Evolutionary conservation across 2,888 invertebrate genomes (phyloP).

Genomic region (Pegoplata infirma): DNA sequence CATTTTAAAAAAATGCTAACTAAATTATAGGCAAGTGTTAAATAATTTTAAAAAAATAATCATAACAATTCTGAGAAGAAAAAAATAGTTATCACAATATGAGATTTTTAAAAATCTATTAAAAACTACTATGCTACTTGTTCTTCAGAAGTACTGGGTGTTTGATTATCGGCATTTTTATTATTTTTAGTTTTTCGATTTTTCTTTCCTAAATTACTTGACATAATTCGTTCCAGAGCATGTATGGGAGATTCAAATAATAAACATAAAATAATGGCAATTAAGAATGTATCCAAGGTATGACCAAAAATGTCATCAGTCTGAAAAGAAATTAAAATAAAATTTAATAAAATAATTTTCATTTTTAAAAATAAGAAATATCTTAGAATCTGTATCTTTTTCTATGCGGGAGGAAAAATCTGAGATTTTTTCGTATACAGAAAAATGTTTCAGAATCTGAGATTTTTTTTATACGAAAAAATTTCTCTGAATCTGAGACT

Average conservation of each 20-base stretch:
- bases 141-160: constrained; percentile 67
- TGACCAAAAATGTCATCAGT: constrained; percentile 78
- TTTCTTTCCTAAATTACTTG: constrained; percentile 68
- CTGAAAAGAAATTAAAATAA: constrained; percentile 74
- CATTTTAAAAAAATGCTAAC: background rate
- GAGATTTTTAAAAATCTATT: constrained; percentile 20
- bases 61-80: constrained; percentile 6
- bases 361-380: no score
- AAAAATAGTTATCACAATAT: constrained; percentile 47
- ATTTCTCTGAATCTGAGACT: no score
- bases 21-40: constrained; percentile 38
- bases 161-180: constrained; percentile 52
- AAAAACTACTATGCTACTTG: constrained; percentile 62
- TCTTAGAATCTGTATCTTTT: no score
- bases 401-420: no score
- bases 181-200: constrained; percentile 1
- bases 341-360: no score
- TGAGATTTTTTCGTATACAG: no score
- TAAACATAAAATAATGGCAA: constrained; percentile 82
- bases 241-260: constrained; percentile 86
- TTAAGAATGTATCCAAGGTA: constrained; percentile 79
- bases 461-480: no score
- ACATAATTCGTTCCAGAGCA: constrained; percentile 84
- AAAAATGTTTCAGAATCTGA: no score
- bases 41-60: background rate